Percentiles rank a stretch among this genome's conserved stretches.
Conservation (phyloP, 2,113 vertebrate species). For the Gavialis gangeticus region DNA sequence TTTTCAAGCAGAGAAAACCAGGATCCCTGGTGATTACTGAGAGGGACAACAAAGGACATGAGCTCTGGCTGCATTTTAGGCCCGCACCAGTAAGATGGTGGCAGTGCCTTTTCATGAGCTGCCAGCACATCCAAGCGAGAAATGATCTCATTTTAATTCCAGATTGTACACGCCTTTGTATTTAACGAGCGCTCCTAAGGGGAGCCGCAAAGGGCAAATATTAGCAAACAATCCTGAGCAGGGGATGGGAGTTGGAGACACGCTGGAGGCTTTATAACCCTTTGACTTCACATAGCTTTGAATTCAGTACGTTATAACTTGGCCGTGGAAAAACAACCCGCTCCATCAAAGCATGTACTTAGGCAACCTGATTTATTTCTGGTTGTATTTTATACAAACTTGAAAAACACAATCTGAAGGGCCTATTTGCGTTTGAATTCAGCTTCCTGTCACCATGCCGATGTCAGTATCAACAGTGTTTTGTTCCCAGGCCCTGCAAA, state of each 20-base stretch:
- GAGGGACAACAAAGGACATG: too few species aligned
- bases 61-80: rapidly evolving
- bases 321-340: neutral
- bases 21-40: too few species aligned
- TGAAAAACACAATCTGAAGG: neutral
- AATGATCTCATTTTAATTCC: neutral
- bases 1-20: too few species aligned
- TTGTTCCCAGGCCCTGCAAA: neutral
- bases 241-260: neutral
- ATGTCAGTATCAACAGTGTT: rapidly evolving
- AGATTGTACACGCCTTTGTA: neutral
- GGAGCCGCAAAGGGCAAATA: neutral
- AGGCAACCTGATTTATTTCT: neutral
- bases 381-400: rapidly evolving
- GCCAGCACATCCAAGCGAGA: rapidly evolving
- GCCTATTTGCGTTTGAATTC: rapidly evolving
- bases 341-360: rapidly evolving
- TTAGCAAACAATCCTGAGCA: neutral
- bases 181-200: neutral
- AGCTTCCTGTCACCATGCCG: neutral
- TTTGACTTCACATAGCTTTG: neutral
- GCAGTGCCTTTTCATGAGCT: rapidly evolving
- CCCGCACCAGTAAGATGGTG: rapidly evolving
- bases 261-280: neutral
- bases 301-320: neutral